Evolutionary conservation across 2,888 invertebrate genomes (phyloP), one percentile per base, ranked within the genome.

Genomic region (Strigamia crassipes): DNA sequence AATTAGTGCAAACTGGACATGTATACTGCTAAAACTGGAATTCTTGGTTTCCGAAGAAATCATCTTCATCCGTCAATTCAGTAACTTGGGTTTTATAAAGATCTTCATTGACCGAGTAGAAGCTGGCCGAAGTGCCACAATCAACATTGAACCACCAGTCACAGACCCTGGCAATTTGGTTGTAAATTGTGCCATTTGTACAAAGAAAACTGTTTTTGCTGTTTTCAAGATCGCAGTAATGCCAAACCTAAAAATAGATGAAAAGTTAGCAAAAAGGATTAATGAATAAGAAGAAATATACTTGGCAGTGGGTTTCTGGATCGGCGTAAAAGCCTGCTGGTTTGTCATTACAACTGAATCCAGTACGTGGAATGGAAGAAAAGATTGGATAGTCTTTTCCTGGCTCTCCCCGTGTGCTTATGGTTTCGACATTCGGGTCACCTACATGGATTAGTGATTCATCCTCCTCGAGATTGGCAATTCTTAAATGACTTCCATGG

Each of bases 131-230:
- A 12, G 78, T 46, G n/a, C 80, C 79, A 34, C 83, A 83, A 34
- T 83, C 82, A 5, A 83, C 83, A 56, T 83, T 83, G 83, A 83
- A 83, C 83, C 83, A 83, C 83, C 83, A 83, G 80, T 83, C 83
- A 56, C 83, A 83, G 0, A 83, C 83, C 21, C 83, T 82, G 23
- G 83, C 82, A 31, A 82, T 46, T 79, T 83, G 83, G 18, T 83
- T 83, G 81, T 83, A 83, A 13, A 83, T 79, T 23, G 83, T 82
- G 15, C 83, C 83, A 46, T 83, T 83, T 23, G 81, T 83, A 73
- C 83, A 83, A 8, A 83, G 82, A 51, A 83, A 83, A 42, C 83
- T 83, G 77, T 82, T 82, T n/a, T 82, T 81, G 18, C 81, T 79
- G 13, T 82, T 82, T 15, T 83, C 82, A 21, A 80, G 42, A 77